phyloP scores from a whole-genome alignment of 2,888 invertebrate species.

The Drosophila paracracens region DNA sequence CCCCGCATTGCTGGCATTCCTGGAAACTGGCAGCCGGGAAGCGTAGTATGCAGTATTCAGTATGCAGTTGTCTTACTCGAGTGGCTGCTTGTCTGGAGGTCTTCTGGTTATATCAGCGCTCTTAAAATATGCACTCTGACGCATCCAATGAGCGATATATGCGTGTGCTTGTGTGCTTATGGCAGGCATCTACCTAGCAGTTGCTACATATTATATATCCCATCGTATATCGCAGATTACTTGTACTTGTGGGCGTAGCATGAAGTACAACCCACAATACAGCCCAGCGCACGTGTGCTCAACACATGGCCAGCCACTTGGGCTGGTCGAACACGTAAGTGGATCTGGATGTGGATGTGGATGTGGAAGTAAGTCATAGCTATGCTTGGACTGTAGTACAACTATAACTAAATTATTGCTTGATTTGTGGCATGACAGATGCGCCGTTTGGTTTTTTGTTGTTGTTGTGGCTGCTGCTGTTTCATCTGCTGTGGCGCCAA shows the following conservation, averaged over 20 bases:
- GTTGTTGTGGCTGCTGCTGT: constrained; percentile 4
- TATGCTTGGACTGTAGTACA: constrained; percentile 26
- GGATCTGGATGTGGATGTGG: constrained; percentile 40
- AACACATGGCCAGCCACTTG: constrained; percentile 56
- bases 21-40: constrained; percentile 62
- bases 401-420: constrained; percentile 60
- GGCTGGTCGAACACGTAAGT: constrained; percentile 32
- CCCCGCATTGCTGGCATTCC: constrained; percentile 66
- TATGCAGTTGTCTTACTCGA: constrained; percentile 25
- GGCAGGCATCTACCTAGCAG: constrained; percentile 45
- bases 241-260: constrained; percentile 62
- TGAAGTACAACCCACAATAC: constrained; percentile 45
- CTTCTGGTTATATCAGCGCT: constrained; percentile 68
- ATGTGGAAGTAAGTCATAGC: constrained; percentile 57
- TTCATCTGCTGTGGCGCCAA: constrained; percentile 24
- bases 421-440: constrained; percentile 67
- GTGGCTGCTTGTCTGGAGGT: constrained; percentile 45
- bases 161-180: constrained; percentile 17
- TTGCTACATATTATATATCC: constrained; percentile 31
- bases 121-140: constrained; percentile 77
- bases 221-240: constrained; percentile 52
- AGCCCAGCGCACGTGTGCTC: constrained; percentile 65
- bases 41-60: constrained; percentile 21
- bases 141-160: constrained; percentile 69
- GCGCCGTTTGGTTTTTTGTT: constrained; percentile 31